Base-by-base conservation (phyloP, 2,888 invertebrate genomes). In the Halocaridina rubra region DNA sequence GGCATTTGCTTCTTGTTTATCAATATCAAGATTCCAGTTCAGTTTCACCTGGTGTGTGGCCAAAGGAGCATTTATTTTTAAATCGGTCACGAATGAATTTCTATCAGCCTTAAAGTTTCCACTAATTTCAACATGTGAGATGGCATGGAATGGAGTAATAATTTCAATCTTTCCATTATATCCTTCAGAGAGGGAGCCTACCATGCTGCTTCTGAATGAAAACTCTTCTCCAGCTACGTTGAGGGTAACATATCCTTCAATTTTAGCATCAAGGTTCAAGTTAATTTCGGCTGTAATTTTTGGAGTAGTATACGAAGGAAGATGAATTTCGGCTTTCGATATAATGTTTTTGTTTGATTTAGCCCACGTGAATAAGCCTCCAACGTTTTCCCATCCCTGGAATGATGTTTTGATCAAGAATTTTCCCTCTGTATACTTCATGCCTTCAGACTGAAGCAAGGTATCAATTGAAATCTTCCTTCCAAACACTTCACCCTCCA, bases 401-500 rank as follows among this genome's bases (percentile, higher is more conserved):
- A 85, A 80, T 16, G 80, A 61, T 10, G 87, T 87, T 22, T 85
- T 30, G 22, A 87, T 30, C 24, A 85, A 74, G 16, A 87, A 33
- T 59, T 87, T 87, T 16, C 87, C 87, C 32, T 87, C 85, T 13
- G 80, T 71, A 33, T 87, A 82, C 30, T 22, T 22, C n/a, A 46
- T 5, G 1, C 82, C 80, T 22, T 87, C 72, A 19, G 61, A 67
- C 27, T 87, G 82, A 16, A 80, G 57, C 22, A 84, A 75, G n/a
- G 69, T 64, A 33, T 85, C 80, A 29, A 87, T 64, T 1, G 77
- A 29, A 67, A 85, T 72, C 24, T 61, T 80, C 10, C 46, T 78
- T 8, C 87, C 87, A 29, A 87, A 84, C 4, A 87, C 33, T 57
- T 87, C 82, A 74, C 85, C 87, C 76, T 82, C 85, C 30, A 87